A percentile compares a stretch with the other conserved stretches of the same genome.
These are phyloP conservation scores for Ceyx margarethae DNA, from an alignment of 2,113 vertebrate genomes.

Conservation along the genomic window DNA sequence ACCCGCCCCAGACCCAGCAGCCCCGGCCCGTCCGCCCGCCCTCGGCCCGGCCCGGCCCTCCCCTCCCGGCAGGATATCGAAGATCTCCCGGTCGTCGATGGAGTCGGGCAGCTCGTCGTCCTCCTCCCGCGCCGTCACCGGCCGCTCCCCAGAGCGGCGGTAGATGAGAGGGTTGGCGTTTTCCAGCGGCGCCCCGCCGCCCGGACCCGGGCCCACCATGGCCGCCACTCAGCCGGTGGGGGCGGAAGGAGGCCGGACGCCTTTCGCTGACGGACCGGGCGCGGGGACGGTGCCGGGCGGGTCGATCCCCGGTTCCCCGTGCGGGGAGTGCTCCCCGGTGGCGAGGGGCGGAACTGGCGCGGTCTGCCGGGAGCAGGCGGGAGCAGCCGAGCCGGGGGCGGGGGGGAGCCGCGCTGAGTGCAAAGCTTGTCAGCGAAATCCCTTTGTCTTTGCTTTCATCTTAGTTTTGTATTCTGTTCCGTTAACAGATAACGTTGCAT, in stretches of 20 bases:
- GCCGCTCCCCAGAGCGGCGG: slow-evolving; percentile 79
- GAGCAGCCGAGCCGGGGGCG: too few relatives aligned
- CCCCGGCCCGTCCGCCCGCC: not conserved
- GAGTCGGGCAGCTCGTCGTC: slow-evolving; percentile 79
- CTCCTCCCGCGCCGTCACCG: slow-evolving; percentile 79
- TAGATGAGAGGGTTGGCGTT: slow-evolving; percentile 86
- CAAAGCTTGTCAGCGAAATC: not conserved
- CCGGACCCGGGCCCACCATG: slow-evolving; percentile 41
- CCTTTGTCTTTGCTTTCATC: not conserved
- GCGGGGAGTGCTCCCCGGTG: not conserved
- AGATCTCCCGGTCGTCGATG: slow-evolving; percentile 84
- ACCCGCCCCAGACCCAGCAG: too few relatives aligned
- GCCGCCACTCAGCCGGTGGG: not conserved
- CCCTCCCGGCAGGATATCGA: slow-evolving; percentile 79
- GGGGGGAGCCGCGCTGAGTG: too few relatives aligned
- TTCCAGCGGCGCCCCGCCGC: slow-evolving; percentile 67
- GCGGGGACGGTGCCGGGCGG: not conserved
- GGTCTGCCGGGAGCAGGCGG: not conserved
- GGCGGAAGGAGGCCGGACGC: not conserved
- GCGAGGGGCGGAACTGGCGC: not conserved
- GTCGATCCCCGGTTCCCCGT: rapidly evolving
- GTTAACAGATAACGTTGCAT: not conserved
- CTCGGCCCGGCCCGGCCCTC: rapidly evolving
- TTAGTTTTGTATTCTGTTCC: not conserved
- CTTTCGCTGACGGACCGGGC: not conserved